Conservation (phyloP, 2,113 vertebrate species). For the Dermatemys mawii region DNA sequence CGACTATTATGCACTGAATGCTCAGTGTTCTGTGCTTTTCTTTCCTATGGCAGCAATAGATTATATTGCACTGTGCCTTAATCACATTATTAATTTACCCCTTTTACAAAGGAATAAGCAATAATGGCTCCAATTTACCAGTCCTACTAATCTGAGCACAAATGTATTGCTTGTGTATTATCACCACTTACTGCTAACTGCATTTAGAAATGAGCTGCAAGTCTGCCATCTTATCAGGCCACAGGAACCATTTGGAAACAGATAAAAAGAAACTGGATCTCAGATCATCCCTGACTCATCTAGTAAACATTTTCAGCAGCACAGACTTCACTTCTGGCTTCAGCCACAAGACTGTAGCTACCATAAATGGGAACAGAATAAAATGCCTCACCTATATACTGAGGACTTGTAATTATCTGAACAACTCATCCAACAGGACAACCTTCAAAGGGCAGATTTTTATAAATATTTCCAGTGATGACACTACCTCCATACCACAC, state of each 20-base stretch:
- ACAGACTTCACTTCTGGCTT: background rate
- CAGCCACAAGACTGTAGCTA: background rate
- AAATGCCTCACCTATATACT: background rate
- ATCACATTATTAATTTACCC: background rate
- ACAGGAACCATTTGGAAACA: background rate
- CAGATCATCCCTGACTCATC: background rate
- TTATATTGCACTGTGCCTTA: background rate
- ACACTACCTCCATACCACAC: background rate
- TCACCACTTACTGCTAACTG: background rate
- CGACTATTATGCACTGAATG: background rate
- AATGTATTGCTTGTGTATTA: background rate
- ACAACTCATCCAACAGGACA: background rate
- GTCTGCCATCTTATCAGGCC: background rate
- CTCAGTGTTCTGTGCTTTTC: background rate
- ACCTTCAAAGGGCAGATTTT: background rate
- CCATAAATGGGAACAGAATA: background rate
- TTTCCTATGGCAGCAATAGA: background rate
- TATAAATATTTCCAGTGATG: background rate
- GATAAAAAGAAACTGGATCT: background rate
- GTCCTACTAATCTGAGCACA: background rate
- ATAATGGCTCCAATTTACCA: background rate
- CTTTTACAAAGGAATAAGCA: background rate
- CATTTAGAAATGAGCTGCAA: background rate
- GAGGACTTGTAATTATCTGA: background rate
- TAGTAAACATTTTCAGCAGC: background rate